These are phyloP conservation scores for Romanogobio albipinnatus DNA, from an alignment of 2,113 vertebrate genomes.

Conservation along the genomic window DNA sequence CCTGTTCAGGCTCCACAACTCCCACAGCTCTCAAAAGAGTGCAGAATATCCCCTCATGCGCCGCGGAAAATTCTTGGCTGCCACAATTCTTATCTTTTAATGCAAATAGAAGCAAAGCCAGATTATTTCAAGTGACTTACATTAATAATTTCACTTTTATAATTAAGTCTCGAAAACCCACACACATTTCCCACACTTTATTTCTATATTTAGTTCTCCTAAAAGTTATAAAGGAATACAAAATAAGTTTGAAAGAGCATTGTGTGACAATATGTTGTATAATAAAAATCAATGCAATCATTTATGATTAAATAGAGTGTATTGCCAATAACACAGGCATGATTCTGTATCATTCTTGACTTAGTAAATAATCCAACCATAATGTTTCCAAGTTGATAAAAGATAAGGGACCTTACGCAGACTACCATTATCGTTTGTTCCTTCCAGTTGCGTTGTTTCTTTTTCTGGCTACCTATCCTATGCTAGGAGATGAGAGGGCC, in stretches of 20 bases:
- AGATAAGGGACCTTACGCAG: not conserved
- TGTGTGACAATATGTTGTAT: not conserved
- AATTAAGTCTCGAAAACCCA: constrained; percentile 3
- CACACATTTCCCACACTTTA: not conserved
- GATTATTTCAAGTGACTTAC: constrained; percentile 13
- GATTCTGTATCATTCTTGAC: not conserved
- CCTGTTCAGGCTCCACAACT: constrained; percentile 18
- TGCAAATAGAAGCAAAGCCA: constrained; percentile 1
- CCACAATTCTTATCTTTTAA: not conserved
- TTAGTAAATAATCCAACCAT: not conserved
- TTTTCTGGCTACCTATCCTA: not conserved
- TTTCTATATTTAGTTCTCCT: constrained; percentile 6
- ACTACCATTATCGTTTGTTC: not conserved
- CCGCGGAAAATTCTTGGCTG: not conserved
- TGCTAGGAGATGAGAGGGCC: not conserved
- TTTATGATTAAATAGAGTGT: too few species aligned
- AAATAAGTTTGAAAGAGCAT: not conserved
- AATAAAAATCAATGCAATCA: not conserved
- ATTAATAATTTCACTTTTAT: constrained; percentile 2
- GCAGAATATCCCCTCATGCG: constrained; percentile 15
- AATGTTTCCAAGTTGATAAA: not conserved
- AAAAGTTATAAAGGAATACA: not conserved
- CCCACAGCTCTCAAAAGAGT: constrained; percentile 23
- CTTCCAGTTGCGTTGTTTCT: not conserved
- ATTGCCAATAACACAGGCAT: not conserved